A percentile compares a stretch with the other conserved stretches of the same genome.
phyloP scores from a whole-genome alignment of 2,797 vertebrate genomes.

The Sus cebifrons region DNA sequence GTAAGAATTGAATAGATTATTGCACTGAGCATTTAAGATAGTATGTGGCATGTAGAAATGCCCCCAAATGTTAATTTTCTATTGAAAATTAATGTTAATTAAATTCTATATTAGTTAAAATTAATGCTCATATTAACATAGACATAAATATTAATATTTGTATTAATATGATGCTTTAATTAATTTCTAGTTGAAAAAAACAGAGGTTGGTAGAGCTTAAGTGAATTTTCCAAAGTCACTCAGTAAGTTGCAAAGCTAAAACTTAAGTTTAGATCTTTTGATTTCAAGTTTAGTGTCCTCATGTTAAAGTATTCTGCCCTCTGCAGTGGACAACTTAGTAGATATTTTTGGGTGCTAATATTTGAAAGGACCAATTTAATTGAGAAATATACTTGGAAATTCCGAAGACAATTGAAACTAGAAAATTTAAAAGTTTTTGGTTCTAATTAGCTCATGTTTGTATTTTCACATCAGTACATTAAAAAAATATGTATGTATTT shows the following conservation, averaged over 20 bases:
- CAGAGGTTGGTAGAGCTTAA: neutral
- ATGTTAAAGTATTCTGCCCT: neutral
- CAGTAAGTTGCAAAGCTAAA: neutral
- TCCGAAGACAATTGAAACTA: constrained; percentile 27
- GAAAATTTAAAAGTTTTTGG: constrained; percentile 19
- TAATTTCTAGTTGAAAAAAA: constrained; percentile 8
- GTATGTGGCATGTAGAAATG: neutral
- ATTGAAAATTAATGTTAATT: neutral
- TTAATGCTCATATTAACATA: neutral
- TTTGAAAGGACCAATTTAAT: neutral
- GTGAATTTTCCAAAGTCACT: constrained; percentile 9
- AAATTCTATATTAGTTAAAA: neutral
- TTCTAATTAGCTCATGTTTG: constrained; percentile 36
- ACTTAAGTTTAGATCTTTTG: neutral
- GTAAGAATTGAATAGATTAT: neutral
- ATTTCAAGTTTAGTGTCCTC: neutral
- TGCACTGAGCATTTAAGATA: neutral
- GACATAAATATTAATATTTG: neutral
- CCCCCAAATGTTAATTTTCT: constrained; percentile 30
- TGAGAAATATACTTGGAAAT: neutral
- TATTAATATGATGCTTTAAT: neutral
- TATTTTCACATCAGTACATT: neutral
- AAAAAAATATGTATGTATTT: neutral
- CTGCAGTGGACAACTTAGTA: neutral
- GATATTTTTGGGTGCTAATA: constrained; percentile 37